Base-by-base conservation (phyloP, 2,888 invertebrate genomes). In the Ellobium chinense region DNA sequence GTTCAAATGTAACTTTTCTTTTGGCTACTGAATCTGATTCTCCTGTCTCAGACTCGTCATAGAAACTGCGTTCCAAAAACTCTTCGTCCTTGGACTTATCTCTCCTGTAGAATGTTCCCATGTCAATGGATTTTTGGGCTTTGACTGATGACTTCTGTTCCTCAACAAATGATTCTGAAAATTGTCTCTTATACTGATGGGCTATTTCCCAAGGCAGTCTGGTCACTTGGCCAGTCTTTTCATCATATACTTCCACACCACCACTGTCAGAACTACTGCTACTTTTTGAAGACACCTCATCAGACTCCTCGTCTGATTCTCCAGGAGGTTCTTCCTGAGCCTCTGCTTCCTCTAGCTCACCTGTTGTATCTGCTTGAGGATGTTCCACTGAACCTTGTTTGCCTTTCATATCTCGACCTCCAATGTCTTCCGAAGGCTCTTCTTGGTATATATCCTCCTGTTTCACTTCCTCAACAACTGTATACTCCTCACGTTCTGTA, bases 181-280 rank as follows among this genome's bases (percentile, higher is more conserved):
- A 89, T 84, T 91, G 91, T 29, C 91, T 81, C 68, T 84, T 87
- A 82, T 88, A 91, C 81, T 90, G 90, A 75, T 88, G 87, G 54
- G 87, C 88, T 46, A 88, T 87, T 84, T 91, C 91, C 91, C 91
- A 91, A 14, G 91, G 91, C 27, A 88, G 70, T 81, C 76, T 83
- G 36, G 87, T 82, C 72, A 82, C 83, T 63, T 79, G 79, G 0
- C 89, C 92, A 68, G 88, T 88, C n/a, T 84, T 81, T 82, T 89
- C 89, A 85, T 91, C 92, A 83, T 90, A 91, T 7, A 91, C 88
- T 82, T 88, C 87, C 18, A 83, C 82, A 79, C 89, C 89, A 77
- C 89, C 89, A 83, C 87, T 86, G 60, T 86, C 85, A 82, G 87
- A 85, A 76, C 86, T 86, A 66, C 87, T 87, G 75, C 86, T 86